Evolutionary conservation across 2,888 invertebrate species (phyloP).

Genomic region (Gortyna flavago): DNA sequence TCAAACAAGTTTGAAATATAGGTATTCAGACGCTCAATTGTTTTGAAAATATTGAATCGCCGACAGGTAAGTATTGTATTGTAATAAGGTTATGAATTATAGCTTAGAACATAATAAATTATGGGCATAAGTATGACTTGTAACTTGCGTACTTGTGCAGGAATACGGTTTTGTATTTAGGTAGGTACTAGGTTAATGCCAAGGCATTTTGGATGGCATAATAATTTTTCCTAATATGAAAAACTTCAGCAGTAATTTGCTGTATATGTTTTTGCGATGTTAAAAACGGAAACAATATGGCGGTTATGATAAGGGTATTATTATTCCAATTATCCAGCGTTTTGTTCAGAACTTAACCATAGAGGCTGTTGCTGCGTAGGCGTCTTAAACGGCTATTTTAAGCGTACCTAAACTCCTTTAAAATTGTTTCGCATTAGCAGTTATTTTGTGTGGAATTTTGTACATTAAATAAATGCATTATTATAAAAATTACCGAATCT

Average conservation of each 20-base stretch:
- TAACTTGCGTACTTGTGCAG: conserved; percentile 19
- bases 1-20: conserved; percentile 34
- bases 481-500: background rate
- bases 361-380: conserved; percentile 29
- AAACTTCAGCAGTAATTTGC: conserved; percentile 10
- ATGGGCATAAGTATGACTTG: background rate
- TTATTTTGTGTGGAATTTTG: background rate
- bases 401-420: conserved; percentile 16
- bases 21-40: conserved; percentile 43
- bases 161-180: background rate
- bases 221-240: conserved; percentile 3
- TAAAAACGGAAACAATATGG: conserved; percentile 45
- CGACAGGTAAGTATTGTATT: conserved; percentile 19
- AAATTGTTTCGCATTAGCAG: conserved; percentile 8
- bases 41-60: conserved; percentile 15
- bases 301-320: conserved; percentile 43
- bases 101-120: background rate
- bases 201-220: background rate
- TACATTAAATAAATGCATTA: background rate
- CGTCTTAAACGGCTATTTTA: conserved; percentile 14
- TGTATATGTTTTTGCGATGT: conserved; percentile 18
- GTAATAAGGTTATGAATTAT: conserved; percentile 7
- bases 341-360: conserved; percentile 42
- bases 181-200: background rate
- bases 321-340: conserved; percentile 43